Percentiles rank a stretch among this genome's conserved stretches.
These are phyloP conservation scores for Scylla paramamosain DNA, from an alignment of 1,140 invertebrate species.

Conservation along the genomic window DNA sequence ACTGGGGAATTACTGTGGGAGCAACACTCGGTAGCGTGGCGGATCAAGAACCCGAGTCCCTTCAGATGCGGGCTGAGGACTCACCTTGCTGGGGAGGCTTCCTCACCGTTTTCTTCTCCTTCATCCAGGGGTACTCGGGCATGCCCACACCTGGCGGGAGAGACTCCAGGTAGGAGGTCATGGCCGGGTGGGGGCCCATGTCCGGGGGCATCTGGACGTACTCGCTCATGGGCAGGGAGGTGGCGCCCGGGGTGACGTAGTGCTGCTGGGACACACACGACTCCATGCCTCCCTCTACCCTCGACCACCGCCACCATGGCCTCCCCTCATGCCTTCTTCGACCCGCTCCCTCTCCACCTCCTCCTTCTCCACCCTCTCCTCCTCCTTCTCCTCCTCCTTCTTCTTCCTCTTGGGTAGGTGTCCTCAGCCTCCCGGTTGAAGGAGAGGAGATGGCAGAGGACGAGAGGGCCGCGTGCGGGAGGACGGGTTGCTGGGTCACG, in stretches of 20 bases:
- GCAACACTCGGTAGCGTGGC: background rate
- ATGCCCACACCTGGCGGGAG: constrained; percentile 87
- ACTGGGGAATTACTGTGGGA: background rate
- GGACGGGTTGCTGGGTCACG: constrained; percentile 26
- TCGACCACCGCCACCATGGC: constrained; percentile 67
- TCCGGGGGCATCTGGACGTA: constrained; percentile 79
- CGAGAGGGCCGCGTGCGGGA: constrained; percentile 17
- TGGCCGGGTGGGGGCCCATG: constrained; percentile 77
- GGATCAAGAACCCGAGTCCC: background rate
- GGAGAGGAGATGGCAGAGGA: constrained; percentile 40
- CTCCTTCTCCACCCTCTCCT: constrained; percentile 57
- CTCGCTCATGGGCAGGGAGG: constrained; percentile 82
- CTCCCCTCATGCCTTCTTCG: constrained; percentile 47
- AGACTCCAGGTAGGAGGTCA: constrained; percentile 78
- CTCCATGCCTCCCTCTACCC: constrained; percentile 76
- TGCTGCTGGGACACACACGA: constrained; percentile 77
- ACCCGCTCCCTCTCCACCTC: constrained; percentile 43
- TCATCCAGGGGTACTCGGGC: constrained; percentile 98
- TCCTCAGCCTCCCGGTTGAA: constrained; percentile 65
- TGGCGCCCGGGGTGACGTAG: constrained; percentile 78
- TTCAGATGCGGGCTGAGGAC: constrained; percentile 73
- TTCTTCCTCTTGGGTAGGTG: constrained; percentile 63
- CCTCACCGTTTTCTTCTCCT: constrained; percentile 96
- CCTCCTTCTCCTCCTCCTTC: constrained; percentile 54
- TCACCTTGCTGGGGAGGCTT: constrained; percentile 94